These are phyloP conservation scores for Macrobrachium rosenbergii DNA, from an alignment of 1,140 invertebrate species.

Conservation along the genomic window DNA sequence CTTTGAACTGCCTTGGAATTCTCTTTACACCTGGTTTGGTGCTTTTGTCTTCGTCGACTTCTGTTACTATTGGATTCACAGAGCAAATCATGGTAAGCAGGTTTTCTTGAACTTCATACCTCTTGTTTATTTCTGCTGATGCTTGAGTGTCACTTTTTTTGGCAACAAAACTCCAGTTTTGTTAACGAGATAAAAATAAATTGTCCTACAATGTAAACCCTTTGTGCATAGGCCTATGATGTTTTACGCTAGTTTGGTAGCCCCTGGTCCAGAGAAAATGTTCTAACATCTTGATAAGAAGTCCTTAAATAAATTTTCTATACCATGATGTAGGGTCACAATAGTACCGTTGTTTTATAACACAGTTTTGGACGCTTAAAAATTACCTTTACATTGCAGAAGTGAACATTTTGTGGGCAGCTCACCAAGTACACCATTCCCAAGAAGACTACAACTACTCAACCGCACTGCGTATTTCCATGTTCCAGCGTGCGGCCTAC, in stretches of 20 bases:
- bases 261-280: too few species aligned
- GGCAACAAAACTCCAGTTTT: too few species aligned
- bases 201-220: too few species aligned
- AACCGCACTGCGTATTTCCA: conserved; percentile 86
- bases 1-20: conserved; percentile 70
- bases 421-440: conserved; percentile 96
- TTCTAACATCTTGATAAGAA: too few species aligned
- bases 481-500: conserved; percentile 75
- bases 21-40: conserved; percentile 70
- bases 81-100: conserved; percentile 66
- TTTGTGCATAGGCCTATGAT: too few species aligned
- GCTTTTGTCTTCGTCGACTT: conserved; percentile 71
- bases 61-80: conserved; percentile 73
- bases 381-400: conserved; percentile 71
- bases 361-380: too few species aligned
- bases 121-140: not conserved
- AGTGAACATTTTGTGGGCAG: conserved; percentile 92
- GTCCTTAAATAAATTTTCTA: too few species aligned
- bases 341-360: not conserved
- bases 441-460: conserved; percentile 95
- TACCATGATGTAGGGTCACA: too few species aligned
- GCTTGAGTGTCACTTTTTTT: too few species aligned
- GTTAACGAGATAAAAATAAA: too few species aligned
- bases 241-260: too few species aligned
- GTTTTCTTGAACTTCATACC: not conserved